Evolutionary conservation across 1,140 invertebrate species (phyloP), one percentile per base, ranked within the genome.

Genomic region (Ditylenchus dipsaci): DNA sequence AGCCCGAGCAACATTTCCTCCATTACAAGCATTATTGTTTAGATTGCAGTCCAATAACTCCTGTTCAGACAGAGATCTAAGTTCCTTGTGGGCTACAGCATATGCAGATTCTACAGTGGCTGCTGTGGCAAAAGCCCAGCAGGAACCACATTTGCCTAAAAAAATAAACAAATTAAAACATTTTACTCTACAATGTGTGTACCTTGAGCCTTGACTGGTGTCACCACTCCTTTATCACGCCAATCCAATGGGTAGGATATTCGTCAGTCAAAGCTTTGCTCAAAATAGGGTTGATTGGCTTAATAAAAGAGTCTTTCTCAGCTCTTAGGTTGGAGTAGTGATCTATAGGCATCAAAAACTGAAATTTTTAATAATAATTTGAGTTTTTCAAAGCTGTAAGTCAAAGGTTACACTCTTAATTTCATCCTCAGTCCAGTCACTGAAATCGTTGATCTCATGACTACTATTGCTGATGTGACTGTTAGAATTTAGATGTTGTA

Each of bases 131-230:
- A 77, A 77, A 7, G 73, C 73, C 77, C 77, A 77, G 47, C 76
- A 77, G n/a, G 74, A 78, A 1, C 76, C 76, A 62, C 76, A 78
- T 63, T 77, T 59, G 17, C 65, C 67, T 68, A n/a, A 3, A 53
- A 7, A 7, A 21, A 53, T 15, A 53, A 53, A 19, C 3, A 53
- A 53, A 7, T 7, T 53, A 7, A 53, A 53, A 8, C n/a, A 7
- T 26, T 53, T 53, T 7, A 53, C 49, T 53, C 49, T 7, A 53
- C 3, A 53, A 53, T 3, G 3, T 53, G 15, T 30, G 21, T 56
- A 71, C 68, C 85, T 78, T 87, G 86, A 71, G 85, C 80, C 65
- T 84, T 85, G 8, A 86, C 83, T 13, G 79, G 75, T 1, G 86
- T 86, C 9, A 86, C 85, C 68, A 83, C 84, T 13, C 84, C 84